Percentiles rank a stretch among this genome's conserved stretches.
Evolutionary conservation across 2,113 vertebrate genomes (phyloP).

Genomic region (Oophaga pumilio): DNA sequence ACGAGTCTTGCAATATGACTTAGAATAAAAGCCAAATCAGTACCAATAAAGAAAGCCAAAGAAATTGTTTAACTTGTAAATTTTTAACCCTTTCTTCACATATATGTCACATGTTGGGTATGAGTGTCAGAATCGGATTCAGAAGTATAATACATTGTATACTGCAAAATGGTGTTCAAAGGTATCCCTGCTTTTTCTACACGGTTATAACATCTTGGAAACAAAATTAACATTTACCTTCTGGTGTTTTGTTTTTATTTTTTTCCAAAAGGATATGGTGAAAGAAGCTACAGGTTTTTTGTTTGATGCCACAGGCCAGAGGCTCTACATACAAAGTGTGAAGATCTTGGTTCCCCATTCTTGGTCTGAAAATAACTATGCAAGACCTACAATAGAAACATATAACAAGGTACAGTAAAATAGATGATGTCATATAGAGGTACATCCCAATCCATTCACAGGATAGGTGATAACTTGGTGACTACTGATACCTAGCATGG

Average conservation of each 20-base stretch:
- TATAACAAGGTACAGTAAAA: constrained; percentile 68
- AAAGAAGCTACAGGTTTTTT: constrained; percentile 69
- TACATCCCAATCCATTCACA: too few species aligned
- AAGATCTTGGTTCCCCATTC: constrained; percentile 73
- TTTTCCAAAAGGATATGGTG: constrained; percentile 69
- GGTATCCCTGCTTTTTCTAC: too few species aligned
- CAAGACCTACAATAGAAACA: constrained; percentile 68
- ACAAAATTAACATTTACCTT: background rate
- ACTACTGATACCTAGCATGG: too few species aligned
- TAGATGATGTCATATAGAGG: background rate
- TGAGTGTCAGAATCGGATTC: too few species aligned
- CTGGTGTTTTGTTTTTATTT: background rate
- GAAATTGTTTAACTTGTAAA: too few species aligned
- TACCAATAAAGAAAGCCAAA: too few species aligned
- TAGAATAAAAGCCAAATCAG: too few species aligned
- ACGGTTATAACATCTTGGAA: background rate
- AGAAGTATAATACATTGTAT: background rate
- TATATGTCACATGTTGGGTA: too few species aligned
- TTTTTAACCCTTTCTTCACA: too few species aligned
- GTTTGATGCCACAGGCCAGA: constrained; percentile 65
- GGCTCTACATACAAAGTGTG: constrained; percentile 70
- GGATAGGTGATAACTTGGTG: too few species aligned
- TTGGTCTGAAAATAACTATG: constrained; percentile 65
- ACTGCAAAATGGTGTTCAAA: background rate
- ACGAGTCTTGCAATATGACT: too few species aligned